Evolutionary conservation across 2,113 vertebrate genomes (phyloP), one percentile per base, ranked within the genome.

Genomic region (Plecturocebus donacophilus): DNA sequence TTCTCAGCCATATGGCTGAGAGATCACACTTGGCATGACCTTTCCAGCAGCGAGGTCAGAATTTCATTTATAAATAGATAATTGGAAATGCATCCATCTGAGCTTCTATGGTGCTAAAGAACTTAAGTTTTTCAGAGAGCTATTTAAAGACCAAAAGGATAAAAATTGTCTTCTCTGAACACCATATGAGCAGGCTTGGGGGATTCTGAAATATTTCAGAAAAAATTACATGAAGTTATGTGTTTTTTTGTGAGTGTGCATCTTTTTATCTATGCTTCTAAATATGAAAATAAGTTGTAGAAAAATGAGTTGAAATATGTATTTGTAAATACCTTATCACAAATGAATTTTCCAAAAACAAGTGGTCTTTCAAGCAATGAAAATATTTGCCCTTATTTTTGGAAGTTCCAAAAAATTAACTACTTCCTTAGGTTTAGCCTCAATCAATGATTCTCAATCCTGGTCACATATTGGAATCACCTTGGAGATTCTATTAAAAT

Each of bases 61-160:
- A 82, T 96, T 95, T 96, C 87, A 88, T 95, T 95, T 98, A 98
- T 97, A 98, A 98, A 98, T 96, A 98, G 97, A 95, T 96, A 95
- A 98, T 97, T 97, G 94, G 94, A 98, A 97, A 96, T 88, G 93
- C 58, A 94, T 96, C 92, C 92, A 94, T 97, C 92, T 96, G 90
- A 96, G 90, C 3, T 88, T 92, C 70, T 47, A 84, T 90, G 75
- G 58, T 90, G 38, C 23, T 88, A 0, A 90, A 90, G 58, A 90
- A 85, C 76, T 32, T 87, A 68, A 90, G 76, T 54, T 94, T 95
- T 91, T 87, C 45, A 90, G 56, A 68, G 16, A 95, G 54, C 23
- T 87, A 88, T 97, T 98, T 95, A 94, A 97, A 97, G 38, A 92
- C 77, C 32, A 86, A 93, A 92, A 79, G 40, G 58, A 92, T 90